Evolutionary conservation across 2,888 invertebrate genomes (phyloP), one percentile per base, ranked within the genome.

Genomic region (Pediacus dermestoides): DNA sequence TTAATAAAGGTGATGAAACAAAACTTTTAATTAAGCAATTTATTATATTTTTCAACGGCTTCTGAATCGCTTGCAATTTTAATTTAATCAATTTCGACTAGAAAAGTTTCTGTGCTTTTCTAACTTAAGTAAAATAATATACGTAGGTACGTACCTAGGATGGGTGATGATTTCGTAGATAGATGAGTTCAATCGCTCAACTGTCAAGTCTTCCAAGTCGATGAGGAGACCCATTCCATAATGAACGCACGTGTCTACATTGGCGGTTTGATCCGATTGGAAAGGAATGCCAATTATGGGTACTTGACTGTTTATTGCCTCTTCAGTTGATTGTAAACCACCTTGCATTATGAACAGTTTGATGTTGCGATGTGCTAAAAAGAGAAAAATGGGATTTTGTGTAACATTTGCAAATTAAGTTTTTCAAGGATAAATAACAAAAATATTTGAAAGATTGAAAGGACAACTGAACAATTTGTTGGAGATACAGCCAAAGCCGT

Each of bases 251-350:
- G 49, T 44, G 16, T 53, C 53, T 6, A 63, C 64, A 45, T 72
- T 70, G 10, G 53, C 60, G 52, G 61, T 64, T 42, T 72, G 71
- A 43, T 73, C 72, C 0, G 60, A 66, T 6, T 67, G 48, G 55
- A 72, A 66, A 4, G 71, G 70, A 15, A 72, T 55, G 4, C 66
- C 70, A 2, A 72, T 55, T 1, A 72, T 41, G 2, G 73, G 72
- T 1, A 70, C 66, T 30, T 65, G 64, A 2, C 66, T 64, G 12
- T 55, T 57, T 6, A 46, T 43, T 3, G 48, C 39, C 34, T 48
- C 48, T 30, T 48, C 48, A 8, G 37, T 16, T 1, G 42, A 42
- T 26, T 48, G 48, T 21, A 48, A 15, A 6, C 48, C 47, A 4
- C 42, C 47, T 35, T 48, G 48, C 4, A 37, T 44, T 32, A 48